Evolutionary conservation across 1,140 invertebrate species (phyloP), one percentile per base, ranked within the genome.

Genomic region (Nephotettix cincticeps): DNA sequence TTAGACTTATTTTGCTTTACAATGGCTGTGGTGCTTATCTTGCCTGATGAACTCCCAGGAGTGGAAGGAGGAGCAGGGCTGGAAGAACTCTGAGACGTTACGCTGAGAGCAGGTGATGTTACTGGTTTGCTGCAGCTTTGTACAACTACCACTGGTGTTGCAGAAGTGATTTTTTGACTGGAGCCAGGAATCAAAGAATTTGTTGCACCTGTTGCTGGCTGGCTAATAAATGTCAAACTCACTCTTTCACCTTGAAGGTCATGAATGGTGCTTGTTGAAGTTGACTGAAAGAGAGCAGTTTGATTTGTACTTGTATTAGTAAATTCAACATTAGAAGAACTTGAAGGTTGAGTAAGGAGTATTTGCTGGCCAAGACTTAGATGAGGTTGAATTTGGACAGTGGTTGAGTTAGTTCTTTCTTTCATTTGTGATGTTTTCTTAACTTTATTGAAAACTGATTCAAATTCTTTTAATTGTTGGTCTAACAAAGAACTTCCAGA

Each of bases 361-460:
- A 30, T 68, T 25, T 72, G 71, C 61, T 61, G 73, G 36, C 43
- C 40, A 32, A 65, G 51, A 51, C 36, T 61, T 32, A 58, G 72
- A 71, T 64, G 70, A 29, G 47, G 64, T 69, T 30, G 64, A 68
- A 45, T 61, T 73, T 69, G 66, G 56, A 86, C 86, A 70, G 89
- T 90, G 14, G 47, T 51, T 4, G 56, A 29, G 23, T 61, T 61
- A 11, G 56, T 61, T 45, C 90, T 80, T 78, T 92, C 90, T 76
- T 92, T 92, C 76, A 78, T 75, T 47, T 76, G 75, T 29, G 76
- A 77, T 32, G 73, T 78, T 61, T 77, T 77, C 1, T 73, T 75
- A 1, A 92, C 88, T 80, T 92, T 90, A 78, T 93, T 91, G 47
- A 93, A 81, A 0, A 93, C 91, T 79, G 90, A 91, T 78, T 93